Conservation (phyloP, 2,888 invertebrate species). For the Cetonia aurata region DNA sequence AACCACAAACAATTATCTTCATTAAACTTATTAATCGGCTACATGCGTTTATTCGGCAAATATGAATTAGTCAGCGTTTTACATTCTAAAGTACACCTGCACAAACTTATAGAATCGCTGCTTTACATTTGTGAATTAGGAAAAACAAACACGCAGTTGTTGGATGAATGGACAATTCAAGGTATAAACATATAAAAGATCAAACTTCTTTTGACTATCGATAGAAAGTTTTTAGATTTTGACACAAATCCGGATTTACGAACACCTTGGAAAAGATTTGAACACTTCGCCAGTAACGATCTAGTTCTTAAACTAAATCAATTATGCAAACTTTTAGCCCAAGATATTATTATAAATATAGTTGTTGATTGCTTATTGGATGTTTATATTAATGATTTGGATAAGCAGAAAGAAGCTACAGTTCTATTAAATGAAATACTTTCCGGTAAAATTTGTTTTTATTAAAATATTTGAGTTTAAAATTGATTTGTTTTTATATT, state of each 20-base stretch:
- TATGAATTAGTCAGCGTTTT: conserved; percentile 72
- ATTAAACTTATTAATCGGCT: conserved; percentile 77
- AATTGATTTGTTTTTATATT: background rate
- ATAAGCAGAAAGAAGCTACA: conserved; percentile 73
- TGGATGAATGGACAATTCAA: conserved; percentile 68
- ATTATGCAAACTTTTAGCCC: conserved; percentile 71
- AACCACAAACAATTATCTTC: conserved; percentile 73
- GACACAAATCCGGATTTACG: conserved; percentile 61
- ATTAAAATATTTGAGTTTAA: background rate
- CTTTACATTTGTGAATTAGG: conserved; percentile 70
- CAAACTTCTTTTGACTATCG: conserved; percentile 23
- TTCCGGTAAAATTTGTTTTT: conserved; percentile 61
- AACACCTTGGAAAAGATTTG: conserved; percentile 76
- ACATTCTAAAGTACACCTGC: conserved; percentile 69
- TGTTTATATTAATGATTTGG: conserved; percentile 68
- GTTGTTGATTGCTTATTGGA: conserved; percentile 75
- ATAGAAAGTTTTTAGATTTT: conserved; percentile 56
- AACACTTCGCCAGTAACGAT: conserved; percentile 69
- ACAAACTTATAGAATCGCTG: conserved; percentile 71
- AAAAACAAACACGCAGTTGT: conserved; percentile 66
- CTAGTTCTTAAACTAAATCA: conserved; percentile 69
- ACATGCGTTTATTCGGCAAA: conserved; percentile 72
- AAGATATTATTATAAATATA: conserved; percentile 69
- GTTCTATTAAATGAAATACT: conserved; percentile 73
- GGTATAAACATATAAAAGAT: conserved; percentile 56